These are phyloP conservation scores for Phataginus tricuspis DNA, from an alignment of 2,797 vertebrate species.

Conservation along the genomic window DNA sequence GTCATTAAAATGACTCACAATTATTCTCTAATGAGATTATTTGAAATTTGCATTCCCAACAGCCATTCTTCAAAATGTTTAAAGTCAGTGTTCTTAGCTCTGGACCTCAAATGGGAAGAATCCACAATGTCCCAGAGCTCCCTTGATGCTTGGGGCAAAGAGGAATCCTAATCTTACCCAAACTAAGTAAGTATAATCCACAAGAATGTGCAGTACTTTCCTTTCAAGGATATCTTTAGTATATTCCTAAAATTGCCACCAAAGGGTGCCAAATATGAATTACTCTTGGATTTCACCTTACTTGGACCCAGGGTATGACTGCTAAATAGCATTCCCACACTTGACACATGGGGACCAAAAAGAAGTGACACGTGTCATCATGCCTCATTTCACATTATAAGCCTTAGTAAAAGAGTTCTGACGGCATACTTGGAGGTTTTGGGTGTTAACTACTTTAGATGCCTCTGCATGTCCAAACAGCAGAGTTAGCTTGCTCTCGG, in stretches of 20 bases:
- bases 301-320: neutral
- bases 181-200: neutral
- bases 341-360: neutral
- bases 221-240: neutral
- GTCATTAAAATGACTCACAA: neutral
- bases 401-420: neutral
- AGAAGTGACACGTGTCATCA: neutral
- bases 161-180: neutral
- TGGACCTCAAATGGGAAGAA: neutral
- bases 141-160: neutral
- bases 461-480: neutral
- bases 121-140: neutral
- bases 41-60: neutral
- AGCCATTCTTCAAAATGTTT: neutral
- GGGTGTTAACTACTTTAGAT: neutral
- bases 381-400: neutral
- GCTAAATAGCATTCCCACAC: neutral
- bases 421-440: neutral
- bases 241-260: neutral
- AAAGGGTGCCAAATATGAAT: neutral
- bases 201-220: neutral
- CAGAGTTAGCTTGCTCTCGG: neutral
- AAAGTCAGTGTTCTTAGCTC: conserved; percentile 23
- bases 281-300: neutral
- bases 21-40: neutral